Evolutionary conservation across 1,140 invertebrate genomes (phyloP), one percentile per base, ranked within the genome.

Genomic region (Neuroterus valhalla): DNA sequence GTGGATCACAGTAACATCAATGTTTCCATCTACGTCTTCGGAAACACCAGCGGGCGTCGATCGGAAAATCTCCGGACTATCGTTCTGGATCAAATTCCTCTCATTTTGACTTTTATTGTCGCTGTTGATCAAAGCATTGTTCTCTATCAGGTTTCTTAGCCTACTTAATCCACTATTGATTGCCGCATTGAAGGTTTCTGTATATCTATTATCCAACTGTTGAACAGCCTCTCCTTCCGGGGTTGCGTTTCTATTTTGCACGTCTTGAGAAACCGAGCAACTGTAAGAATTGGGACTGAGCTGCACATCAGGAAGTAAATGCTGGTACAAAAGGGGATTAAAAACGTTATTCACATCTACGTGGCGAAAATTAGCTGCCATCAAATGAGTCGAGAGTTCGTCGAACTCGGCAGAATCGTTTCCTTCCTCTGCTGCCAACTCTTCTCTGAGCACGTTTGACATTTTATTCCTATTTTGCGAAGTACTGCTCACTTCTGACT

Each of bases 291-390:
- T 44, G 1, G 50, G 62, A 76, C 55, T 66, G 2, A 67, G 8
- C 14, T 73, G 76, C 3, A 83, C 71, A 44, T 88, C 85, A 6
- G 87, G 84, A 12, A 90, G 52, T 8, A 89, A 74, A 74, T 87
- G 86, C 3, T 82, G 78, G 73, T 89, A 90, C 4, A 90, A 76
- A 15, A 89, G 75, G 8, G 87, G 88, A 78, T 88, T 87, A 3
- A 86, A 75, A 68, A 84, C 84, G 23, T 71, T 83, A 19, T 87
- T 79, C 6, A 80, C 31, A 66, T 84, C 80, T 78, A 84, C 85
- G 19, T 88, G 85, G 15, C 86, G 86, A 71, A 89, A 71, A 69
- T 88, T 89, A 0, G 85, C 84, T 8, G 82, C 76, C 68, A 90
- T 83, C 8, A 90, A 72, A 66, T 88, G 83, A 19, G 82, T 80